Percentiles rank a stretch among this genome's conserved stretches.
Conservation (phyloP, 2,113 vertebrate species). For the Vanacampus margaritifer region DNA sequence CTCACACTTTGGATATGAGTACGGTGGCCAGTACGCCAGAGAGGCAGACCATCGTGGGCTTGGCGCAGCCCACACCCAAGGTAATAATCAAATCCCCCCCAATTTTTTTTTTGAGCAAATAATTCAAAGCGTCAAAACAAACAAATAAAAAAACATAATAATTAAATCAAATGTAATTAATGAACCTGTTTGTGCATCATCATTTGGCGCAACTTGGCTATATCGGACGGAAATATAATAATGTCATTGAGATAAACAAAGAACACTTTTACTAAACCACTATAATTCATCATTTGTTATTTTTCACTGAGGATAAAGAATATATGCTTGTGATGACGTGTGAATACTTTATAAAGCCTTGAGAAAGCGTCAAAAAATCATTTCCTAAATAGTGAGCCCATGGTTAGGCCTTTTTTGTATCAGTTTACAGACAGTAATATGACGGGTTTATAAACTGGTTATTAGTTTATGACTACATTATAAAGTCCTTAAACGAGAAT, state of each 20-base stretch:
- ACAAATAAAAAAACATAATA: too few relatives aligned
- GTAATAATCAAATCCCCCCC: slow-evolving; percentile 40
- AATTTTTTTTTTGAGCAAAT: too few relatives aligned
- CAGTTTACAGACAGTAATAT: too few relatives aligned
- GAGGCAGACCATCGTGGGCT: slow-evolving; percentile 87
- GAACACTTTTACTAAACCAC: too few relatives aligned
- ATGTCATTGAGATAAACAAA: too few relatives aligned
- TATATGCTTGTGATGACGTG: neutral
- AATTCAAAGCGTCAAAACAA: too few relatives aligned
- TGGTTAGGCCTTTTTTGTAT: neutral
- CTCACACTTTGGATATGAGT: slow-evolving; percentile 89
- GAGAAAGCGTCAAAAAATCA: neutral
- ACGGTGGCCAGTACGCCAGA: slow-evolving; percentile 83
- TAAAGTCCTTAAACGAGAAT: neutral
- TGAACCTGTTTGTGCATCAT: too few relatives aligned
- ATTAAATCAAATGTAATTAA: too few relatives aligned
- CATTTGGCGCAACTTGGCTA: too few relatives aligned
- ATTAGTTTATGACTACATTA: neutral
- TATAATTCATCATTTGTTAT: too few relatives aligned
- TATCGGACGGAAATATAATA: too few relatives aligned
- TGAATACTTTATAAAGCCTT: neutral
- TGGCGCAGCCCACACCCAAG: slow-evolving; percentile 97
- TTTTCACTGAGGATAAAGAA: neutral
- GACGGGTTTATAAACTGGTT: neutral
- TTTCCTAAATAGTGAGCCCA: neutral